Evolutionary conservation across 2,888 invertebrate species (phyloP), one percentile per base, ranked within the genome.

Genomic region (Neoscelio sp.): DNA sequence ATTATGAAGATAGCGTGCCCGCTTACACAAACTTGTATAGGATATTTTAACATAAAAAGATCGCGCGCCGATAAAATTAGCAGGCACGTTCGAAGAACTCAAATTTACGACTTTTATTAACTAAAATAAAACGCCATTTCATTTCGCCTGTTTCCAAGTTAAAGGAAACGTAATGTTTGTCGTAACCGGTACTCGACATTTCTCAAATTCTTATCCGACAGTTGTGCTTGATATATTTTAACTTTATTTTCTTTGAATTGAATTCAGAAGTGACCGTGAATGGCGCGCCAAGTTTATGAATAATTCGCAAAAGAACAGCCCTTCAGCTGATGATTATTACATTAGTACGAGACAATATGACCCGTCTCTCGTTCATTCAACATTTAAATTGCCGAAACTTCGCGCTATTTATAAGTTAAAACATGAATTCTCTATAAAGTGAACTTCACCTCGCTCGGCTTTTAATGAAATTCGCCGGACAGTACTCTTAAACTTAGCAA

Each of bases 341-440:
- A 75, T 75, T 68, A 65, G 68, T 62, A 26, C 15, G 64, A 64
- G 64, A 71, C 76, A 76, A 76, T 58, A 65, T 58, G 65, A 65
- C 70, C 42, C 77, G 52, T 71, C 70, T 65, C 44, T 44, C 12
- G 58, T 52, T 58, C 44, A 48, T 70, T 70, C 77, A 65, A 58
- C 64, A 56, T 77, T 71, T 33, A 67, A 74, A 68, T 74, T 65
- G 48, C 46, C 56, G 67, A 64, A 74, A 68, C 73, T 73, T 46
- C n/a, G 42, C 20, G 52, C 67, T 73, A 73, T 78, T 78, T 78
- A 78, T 60, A 78, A 67, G 42, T 42, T 17, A 42, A 52, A 30
- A 67, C 48, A 67, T 78, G 60, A 73, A 73, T 78, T 78, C 44
- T 78, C 58, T 58, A 62, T 71, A 13, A 26, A 44, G 40, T 42